Percentiles rank a stretch among this genome's conserved stretches.
phyloP scores from a whole-genome alignment of 1,140 invertebrate species.

The Coptotermes formosanus region DNA sequence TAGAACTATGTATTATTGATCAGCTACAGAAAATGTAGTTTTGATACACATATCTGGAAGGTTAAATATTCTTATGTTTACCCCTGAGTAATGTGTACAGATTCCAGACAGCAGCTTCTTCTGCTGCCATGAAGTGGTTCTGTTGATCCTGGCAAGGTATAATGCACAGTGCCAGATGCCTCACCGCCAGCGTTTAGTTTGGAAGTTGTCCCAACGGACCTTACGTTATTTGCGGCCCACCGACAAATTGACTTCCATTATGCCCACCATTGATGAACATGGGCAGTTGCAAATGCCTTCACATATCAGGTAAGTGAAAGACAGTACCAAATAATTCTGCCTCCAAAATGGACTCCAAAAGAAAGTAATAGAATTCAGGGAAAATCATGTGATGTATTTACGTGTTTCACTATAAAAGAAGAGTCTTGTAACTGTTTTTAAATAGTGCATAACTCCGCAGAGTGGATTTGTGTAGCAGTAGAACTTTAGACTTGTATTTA shows the following conservation, averaged over 20 bases:
- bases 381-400: too few relatives aligned
- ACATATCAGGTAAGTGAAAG: slow-evolving; percentile 6
- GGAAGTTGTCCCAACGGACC: slow-evolving; percentile 53
- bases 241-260: slow-evolving; percentile 65
- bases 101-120: slow-evolving; percentile 64
- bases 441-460: too few relatives aligned
- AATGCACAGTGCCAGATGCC: slow-evolving; percentile 67
- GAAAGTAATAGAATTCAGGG: too few relatives aligned
- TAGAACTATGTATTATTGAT: too few relatives aligned
- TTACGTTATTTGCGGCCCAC: slow-evolving; percentile 66
- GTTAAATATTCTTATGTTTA: neutral
- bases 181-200: slow-evolving; percentile 70
- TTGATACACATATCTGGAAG: neutral
- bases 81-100: slow-evolving; percentile 45
- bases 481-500: too few relatives aligned
- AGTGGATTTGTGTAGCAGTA: too few relatives aligned
- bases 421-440: too few relatives aligned
- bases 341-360: too few relatives aligned
- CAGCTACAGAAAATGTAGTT: too few relatives aligned
- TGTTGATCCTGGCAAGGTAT: slow-evolving; percentile 63
- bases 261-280: slow-evolving; percentile 73
- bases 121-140: slow-evolving; percentile 58
- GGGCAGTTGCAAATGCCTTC: slow-evolving; percentile 34
- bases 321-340: neutral
- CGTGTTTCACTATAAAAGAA: too few relatives aligned